These are phyloP conservation scores for Muraenolepis orangiensis DNA, from an alignment of 2,797 vertebrate species.

Conservation along the genomic window DNA sequence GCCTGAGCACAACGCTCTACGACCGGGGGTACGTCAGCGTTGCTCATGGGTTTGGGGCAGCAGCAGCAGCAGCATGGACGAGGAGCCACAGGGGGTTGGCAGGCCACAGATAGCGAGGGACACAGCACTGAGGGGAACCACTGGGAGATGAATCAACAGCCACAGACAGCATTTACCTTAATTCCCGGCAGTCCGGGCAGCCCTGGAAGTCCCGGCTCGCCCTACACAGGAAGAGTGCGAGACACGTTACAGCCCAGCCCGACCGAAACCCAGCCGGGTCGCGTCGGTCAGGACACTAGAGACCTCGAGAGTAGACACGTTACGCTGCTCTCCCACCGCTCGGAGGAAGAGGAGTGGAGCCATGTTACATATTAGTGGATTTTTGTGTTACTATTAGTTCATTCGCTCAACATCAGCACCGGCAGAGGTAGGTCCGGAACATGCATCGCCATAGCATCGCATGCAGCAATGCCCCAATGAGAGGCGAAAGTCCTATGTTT, in stretches of 20 bases:
- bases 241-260: conserved; percentile 85
- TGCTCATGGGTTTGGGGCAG: background rate
- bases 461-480: conserved; percentile 59
- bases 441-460: conserved; percentile 65
- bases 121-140: background rate
- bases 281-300: conserved; percentile 34
- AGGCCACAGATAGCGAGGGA: background rate
- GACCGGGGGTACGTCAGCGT: background rate
- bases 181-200: conserved; percentile 99
- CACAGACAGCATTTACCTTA: conserved; percentile 89
- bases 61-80: background rate
- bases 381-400: conserved; percentile 11
- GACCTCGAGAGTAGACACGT: background rate
- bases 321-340: no score
- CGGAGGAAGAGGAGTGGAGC: background rate
- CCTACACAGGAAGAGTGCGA: conserved; percentile 92
- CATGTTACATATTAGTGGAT: background rate
- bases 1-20: no score
- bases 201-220: conserved; percentile 99
- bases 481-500: conserved; percentile 34
- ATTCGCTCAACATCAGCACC: conserved; percentile 34
- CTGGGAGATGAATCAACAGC: background rate
- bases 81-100: background rate
- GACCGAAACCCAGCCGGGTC: conserved; percentile 68
- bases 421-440: conserved; percentile 52